phyloP scores from a whole-genome alignment of 2,888 invertebrate genomes.

The Autographa gamma region DNA sequence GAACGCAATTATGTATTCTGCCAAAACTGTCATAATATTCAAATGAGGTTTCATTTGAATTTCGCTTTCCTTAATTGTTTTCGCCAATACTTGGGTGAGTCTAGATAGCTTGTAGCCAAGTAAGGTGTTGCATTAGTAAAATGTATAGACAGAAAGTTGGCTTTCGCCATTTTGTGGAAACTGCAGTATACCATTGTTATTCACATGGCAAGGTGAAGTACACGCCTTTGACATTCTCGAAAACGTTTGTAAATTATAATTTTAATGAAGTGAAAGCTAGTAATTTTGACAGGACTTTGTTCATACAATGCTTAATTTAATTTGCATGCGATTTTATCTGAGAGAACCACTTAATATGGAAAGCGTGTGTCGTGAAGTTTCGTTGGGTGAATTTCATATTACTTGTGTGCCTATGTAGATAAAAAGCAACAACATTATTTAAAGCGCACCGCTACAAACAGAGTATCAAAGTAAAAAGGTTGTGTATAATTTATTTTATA shows the following conservation, averaged over 20 bases:
- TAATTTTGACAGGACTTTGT: slow-evolving; percentile 32
- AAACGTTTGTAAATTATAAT: slow-evolving; percentile 34
- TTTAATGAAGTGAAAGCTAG: slow-evolving; percentile 43
- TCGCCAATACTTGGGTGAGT: slow-evolving; percentile 32
- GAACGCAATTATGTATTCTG: slow-evolving; percentile 14
- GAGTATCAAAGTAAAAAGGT: not conserved
- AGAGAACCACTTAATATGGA: not conserved
- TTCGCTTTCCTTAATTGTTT: slow-evolving; percentile 33
- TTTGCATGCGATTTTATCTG: slow-evolving; percentile 16
- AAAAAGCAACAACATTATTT: too few species aligned
- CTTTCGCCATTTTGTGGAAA: slow-evolving; percentile 74
- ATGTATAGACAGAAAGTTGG: slow-evolving; percentile 62
- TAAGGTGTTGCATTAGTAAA: slow-evolving; percentile 60
- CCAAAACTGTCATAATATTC: slow-evolving; percentile 24
- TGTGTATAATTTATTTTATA: not conserved
- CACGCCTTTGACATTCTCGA: slow-evolving; percentile 27
- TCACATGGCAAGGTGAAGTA: slow-evolving; percentile 47
- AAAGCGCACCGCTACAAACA: not conserved
- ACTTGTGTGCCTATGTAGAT: not conserved
- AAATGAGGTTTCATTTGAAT: slow-evolving; percentile 25
- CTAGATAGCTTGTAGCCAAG: slow-evolving; percentile 41
- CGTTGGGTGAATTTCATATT: not conserved
- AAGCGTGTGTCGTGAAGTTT: slow-evolving; percentile 22
- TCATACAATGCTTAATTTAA: slow-evolving; percentile 26
- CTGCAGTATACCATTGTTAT: slow-evolving; percentile 60